Base-by-base conservation (phyloP, 2,113 vertebrate species). In the Ranitomeya variabilis region DNA sequence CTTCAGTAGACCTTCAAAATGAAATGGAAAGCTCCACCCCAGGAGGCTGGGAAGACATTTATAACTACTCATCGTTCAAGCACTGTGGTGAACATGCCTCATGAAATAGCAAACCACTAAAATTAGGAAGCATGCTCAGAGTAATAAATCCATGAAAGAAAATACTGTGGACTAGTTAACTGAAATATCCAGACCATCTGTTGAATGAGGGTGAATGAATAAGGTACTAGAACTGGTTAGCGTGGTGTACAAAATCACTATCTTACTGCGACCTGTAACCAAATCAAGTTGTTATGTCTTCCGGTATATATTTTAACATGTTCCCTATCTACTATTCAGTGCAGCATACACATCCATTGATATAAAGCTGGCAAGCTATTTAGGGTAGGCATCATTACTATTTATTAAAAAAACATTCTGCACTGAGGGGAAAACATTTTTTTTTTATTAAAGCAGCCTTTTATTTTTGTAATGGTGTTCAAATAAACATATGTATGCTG, bases 81-180 rank as follows among this genome's bases (percentile, higher is more conserved):
- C 91, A 86, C 90, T 93, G 94, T 94, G 92, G 92, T 91, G 94
- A 86, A 93, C 95, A 96, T 97, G 95, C 92, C 92, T 90, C 91
- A 93, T 95, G 97, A 95, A 99, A 99, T 92, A 95, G 89, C 97
- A 99, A 95, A 95, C 96, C 92, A 93, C 94, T 95, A 95, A 94
- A 96, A 95, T 95, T 95, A 93, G 93, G 92, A 92, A 93, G 91
- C 90, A 93, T 90, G 92, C 82, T 90, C 89, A 90, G 91, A 90
- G 92, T 93, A 93, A 91, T 90, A 94, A 91, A 90, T 91, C 74
- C 55, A 91, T 90, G 90, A 91, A 91, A 91, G 92, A 85, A 89
- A 89, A 89, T 89, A 89, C 87, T 31, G 21, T 85, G 91, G 91
- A 91, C 90, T 92, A 91, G 82, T 90, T 91, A 92, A 90, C 88